Evolutionary conservation across 2,888 invertebrate genomes (phyloP).

Genomic region (Cephalotes varians): DNA sequence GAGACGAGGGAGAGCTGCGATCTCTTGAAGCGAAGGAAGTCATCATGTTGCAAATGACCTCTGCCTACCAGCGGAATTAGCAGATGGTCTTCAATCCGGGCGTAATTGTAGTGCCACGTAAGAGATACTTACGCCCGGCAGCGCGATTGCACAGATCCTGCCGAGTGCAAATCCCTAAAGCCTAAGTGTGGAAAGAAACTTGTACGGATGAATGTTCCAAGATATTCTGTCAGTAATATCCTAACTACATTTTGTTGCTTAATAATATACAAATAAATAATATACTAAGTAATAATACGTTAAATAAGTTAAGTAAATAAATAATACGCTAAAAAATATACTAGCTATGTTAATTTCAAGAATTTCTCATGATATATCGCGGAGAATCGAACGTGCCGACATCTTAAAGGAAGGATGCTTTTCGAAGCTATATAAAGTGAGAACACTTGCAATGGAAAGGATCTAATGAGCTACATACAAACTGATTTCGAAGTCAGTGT

Average conservation of each 20-base stretch:
- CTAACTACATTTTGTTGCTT: background rate
- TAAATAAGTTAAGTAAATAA: background rate
- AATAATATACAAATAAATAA: background rate
- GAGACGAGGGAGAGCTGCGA: conserved; percentile 52
- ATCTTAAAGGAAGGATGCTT: background rate
- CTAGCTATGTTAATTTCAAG: background rate
- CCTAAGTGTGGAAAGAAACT: conserved; percentile 63
- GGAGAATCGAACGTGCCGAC: background rate
- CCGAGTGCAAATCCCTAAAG: conserved; percentile 61
- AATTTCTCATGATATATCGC: background rate
- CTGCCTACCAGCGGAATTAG: conserved; percentile 73
- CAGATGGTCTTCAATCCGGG: conserved; percentile 72
- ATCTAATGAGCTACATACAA: background rate
- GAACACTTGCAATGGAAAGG: background rate
- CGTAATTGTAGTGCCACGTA: conserved; percentile 74
- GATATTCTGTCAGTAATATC: conserved; percentile 31
- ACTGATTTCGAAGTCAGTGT: background rate
- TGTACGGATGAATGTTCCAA: background rate
- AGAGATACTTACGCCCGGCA: conserved; percentile 72
- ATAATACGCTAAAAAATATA: background rate
- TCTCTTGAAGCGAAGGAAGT: conserved; percentile 66
- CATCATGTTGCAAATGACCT: conserved; percentile 76
- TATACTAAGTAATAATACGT: background rate
- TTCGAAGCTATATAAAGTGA: background rate
- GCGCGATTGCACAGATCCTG: conserved; percentile 59